Conservation (phyloP, 2,888 invertebrate species). For the Protophormia terraenovae region DNA sequence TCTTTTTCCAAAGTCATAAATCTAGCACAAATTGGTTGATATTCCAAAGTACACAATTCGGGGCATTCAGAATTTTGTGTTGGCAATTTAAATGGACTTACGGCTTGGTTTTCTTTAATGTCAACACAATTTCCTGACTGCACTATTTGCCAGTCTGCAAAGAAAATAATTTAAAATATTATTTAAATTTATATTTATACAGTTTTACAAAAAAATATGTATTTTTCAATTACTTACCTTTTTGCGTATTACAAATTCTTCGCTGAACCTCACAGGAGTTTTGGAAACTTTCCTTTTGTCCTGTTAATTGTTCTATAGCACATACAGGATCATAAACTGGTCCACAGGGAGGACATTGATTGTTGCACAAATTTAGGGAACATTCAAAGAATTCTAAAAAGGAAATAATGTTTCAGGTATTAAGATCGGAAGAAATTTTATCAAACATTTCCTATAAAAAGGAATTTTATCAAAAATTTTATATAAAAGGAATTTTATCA, state of each 20-base stretch:
- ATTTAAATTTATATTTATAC: neutral
- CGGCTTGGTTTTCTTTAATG: neutral
- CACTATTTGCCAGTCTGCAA: conserved; percentile 1
- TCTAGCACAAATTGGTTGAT: conserved; percentile 2
- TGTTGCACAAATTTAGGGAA: conserved; percentile 31
- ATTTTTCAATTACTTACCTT: conserved; percentile 53
- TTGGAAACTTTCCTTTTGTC: conserved; percentile 2
- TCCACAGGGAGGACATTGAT: conserved; percentile 35
- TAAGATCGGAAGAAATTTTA: too few species aligned
- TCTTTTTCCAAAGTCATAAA: neutral
- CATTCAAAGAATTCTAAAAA: conserved; percentile 42
- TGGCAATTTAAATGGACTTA: neutral
- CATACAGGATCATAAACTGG: conserved; percentile 58
- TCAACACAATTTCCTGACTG: neutral
- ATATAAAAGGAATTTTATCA: too few species aligned
- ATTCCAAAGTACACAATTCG: neutral
- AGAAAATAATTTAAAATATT: neutral
- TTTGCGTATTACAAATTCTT: conserved; percentile 50
- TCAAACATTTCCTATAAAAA: too few species aligned
- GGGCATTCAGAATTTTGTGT: neutral
- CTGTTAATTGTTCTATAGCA: conserved; percentile 14
- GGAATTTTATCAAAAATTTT: too few species aligned
- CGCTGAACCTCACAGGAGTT: conserved; percentile 52
- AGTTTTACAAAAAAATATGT: neutral
- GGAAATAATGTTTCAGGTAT: neutral